Evolutionary conservation across 2,888 invertebrate species (phyloP).

Genomic region (Gari tellinella): DNA sequence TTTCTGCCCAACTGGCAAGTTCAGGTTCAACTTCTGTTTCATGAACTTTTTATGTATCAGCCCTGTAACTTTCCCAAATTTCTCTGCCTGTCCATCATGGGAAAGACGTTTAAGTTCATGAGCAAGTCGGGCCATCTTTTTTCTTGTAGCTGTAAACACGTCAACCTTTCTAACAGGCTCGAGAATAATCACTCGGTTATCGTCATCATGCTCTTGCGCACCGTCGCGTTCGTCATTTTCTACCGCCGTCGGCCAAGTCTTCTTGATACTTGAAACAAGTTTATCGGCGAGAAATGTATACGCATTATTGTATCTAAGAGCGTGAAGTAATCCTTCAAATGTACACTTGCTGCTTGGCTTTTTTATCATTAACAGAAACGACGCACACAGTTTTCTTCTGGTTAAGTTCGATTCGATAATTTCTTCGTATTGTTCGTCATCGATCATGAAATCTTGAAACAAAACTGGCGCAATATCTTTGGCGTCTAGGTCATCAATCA

Average conservation of each 20-base stretch:
- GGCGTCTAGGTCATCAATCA: slow-evolving; percentile 22
- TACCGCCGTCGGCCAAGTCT: not conserved
- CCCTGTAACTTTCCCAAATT: slow-evolving; percentile 14
- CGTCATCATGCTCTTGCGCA: not conserved
- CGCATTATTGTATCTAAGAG: slow-evolving; percentile 23
- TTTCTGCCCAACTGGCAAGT: slow-evolving; percentile 2
- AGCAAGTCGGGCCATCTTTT: slow-evolving; percentile 23
- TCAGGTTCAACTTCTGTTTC: slow-evolving; percentile 20
- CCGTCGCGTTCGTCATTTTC: not conserved
- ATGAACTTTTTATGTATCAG: slow-evolving; percentile 22
- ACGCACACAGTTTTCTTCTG: slow-evolving; percentile 12
- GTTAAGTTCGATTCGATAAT: slow-evolving; percentile 6
- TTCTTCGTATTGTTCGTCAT: slow-evolving; percentile 13
- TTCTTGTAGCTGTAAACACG: slow-evolving; percentile 17
- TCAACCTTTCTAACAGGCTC: slow-evolving; percentile 33
- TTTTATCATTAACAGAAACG: slow-evolving; percentile 18
- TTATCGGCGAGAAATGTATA: slow-evolving; percentile 35
- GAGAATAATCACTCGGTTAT: slow-evolving; percentile 5
- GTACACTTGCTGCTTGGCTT: slow-evolving; percentile 19
- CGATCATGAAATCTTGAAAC: slow-evolving; percentile 18
- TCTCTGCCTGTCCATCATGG: slow-evolving; percentile 31
- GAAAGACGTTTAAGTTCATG: slow-evolving; percentile 39
- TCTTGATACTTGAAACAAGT: slow-evolving; percentile 11
- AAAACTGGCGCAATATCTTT: slow-evolving; percentile 22
- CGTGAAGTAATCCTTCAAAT: slow-evolving; percentile 26